Base-by-base conservation (phyloP, 2,888 invertebrate species). In the Drosophila cognata region DNA sequence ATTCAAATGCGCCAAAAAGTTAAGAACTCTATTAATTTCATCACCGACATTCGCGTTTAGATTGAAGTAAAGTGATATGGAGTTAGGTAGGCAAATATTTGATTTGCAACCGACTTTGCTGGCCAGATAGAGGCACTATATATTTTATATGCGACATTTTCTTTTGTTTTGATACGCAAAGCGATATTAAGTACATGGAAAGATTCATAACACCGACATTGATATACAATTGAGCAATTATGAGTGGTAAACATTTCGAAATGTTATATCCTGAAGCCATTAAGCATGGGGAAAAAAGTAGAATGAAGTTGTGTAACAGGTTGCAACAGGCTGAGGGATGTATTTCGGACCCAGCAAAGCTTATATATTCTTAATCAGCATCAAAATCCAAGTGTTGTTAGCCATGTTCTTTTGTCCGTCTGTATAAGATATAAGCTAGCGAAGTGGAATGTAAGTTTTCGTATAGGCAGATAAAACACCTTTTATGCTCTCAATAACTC, bases 11-110 rank as follows among this genome's bases (percentile, higher is more conserved):
- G 35, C 41, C 55, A 36, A 59, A 55, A 73, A 76, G 56, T 78
- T 83, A 67, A 74, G 77, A 87, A 85, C 88, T 88, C 72, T 72
- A 85, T 88, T 82, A 77, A 85, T 78, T 77, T 67, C 70, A 67
- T 74, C 62, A 79, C 52, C 41, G 56, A 65, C 74, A 71, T 77
- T 79, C 67, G 53, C 51, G 31, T 25, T 73, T 51, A 60, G 56
- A 66, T 73, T 72, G n/a, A 43, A 51, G 43, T 16, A 18, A 56
- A 4, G 11, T 31, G 53, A 55, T 58, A 59, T 18, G 50, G 1
- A n/a, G 21, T 13, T 2, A 13, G 18, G 43, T 28, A 41, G 38
- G 38, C 35, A 69, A 25, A 8, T 41, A 38, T 50, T 38, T 38
- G 38, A 41, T 38, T 51, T 29, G 18, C 18, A 38, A 1, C 25